Base-by-base conservation (phyloP, 1,140 invertebrate genomes). In the Hyposmocoma kahamanoa region DNA sequence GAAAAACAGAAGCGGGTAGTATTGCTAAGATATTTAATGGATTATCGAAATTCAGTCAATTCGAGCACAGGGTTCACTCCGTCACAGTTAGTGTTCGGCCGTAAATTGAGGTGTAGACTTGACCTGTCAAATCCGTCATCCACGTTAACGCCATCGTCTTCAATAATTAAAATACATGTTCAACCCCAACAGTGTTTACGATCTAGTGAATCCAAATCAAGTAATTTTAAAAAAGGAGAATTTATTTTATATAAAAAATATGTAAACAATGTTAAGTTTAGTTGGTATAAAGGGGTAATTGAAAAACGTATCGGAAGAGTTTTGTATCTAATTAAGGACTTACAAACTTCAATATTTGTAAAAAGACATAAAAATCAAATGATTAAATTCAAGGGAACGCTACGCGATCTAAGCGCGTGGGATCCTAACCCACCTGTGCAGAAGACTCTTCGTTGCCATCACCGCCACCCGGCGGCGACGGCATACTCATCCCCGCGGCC, bases 351-450 rank as follows among this genome's bases (percentile, higher is more conserved):
- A 22, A 5, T 8, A 21, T 6, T 10, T 3, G 13, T 46, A 13
- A 46, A 36, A 22, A 46, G 17, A 46, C 44, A 46, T 36, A 13
- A 13, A 34, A 47, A 47, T 21, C 46, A 47, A 39, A 39, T 47
- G 3, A 20, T 46, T 20, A 20, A 4, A 22, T 32, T 34, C 20
- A 46, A 34, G 5, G 44, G 28, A 9, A 44, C 38, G 13, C 8
- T 9, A 21, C 11, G 22, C 2, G 13, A 41, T 15, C 9, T 8
- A 41, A 6, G 9, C n/a, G n/a, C n/a, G n/a, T n/a, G n/a, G 20
- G 19, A 21, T 3, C n/a, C 9, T n/a, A n/a, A n/a, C n/a, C n/a
- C n/a, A n/a, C n/a, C n/a, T n/a, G n/a, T 15, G 15, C 15, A n/a
- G 4, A 15, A 9, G 15, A 9, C 32, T 34, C 32, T 34, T 34